Conservation (phyloP, 2,113 vertebrate species). For the Strix aluco region DNA sequence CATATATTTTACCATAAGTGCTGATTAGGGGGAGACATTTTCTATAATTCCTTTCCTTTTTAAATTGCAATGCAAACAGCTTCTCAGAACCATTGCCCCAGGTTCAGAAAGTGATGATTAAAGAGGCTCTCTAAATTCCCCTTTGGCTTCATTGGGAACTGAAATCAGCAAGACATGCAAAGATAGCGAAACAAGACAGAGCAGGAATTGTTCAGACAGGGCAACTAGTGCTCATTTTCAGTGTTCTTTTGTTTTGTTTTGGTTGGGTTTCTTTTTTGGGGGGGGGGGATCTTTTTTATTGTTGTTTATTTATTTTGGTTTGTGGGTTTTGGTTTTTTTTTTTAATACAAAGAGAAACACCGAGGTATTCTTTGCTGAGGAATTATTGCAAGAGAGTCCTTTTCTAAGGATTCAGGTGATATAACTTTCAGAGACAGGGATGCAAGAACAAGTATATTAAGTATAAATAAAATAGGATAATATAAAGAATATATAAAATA, state of each 20-base stretch:
- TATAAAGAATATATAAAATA: not conserved
- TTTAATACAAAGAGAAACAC: not conserved
- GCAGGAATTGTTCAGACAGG: not conserved
- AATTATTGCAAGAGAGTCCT: not conserved
- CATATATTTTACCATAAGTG: slow-evolving; percentile 37
- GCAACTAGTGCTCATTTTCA: not conserved
- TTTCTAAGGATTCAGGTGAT: not conserved
- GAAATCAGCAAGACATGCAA: not conserved
- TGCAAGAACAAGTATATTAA: not conserved
- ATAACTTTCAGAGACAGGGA: not conserved
- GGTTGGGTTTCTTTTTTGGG: not conserved
- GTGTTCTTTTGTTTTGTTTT: not conserved
- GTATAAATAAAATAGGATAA: not conserved
- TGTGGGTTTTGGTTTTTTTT: not conserved
- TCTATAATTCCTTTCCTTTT: slow-evolving; percentile 31
- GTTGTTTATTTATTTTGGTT: not conserved
- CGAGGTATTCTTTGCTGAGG: not conserved
- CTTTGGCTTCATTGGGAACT: not conserved
- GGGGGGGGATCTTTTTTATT: too few species aligned
- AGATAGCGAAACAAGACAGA: not conserved
- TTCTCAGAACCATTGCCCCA: not conserved
- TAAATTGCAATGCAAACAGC: slow-evolving; percentile 19
- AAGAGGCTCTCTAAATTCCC: not conserved
- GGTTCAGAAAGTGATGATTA: slow-evolving; percentile 25
- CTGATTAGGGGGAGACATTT: not conserved